Base-by-base conservation (phyloP, 2,797 vertebrate species). In the Cottoperca gobio region DNA sequence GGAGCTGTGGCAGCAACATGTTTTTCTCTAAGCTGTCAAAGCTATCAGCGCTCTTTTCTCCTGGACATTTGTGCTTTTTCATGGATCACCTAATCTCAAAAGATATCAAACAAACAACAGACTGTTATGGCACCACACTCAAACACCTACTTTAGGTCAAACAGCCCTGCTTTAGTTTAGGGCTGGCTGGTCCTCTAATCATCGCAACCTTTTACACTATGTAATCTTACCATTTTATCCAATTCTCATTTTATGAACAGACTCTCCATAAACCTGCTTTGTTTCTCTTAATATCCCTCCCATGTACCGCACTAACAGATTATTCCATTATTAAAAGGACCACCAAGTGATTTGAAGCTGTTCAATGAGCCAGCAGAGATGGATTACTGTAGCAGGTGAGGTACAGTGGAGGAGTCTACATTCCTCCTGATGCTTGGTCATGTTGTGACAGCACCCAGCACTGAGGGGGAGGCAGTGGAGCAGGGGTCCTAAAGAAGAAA, bases 361-460 rank as follows among this genome's bases (percentile, higher is more conserved):
- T 76, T 85, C 28, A 86, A 70, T 60, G 28, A 82, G 45, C 39
- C 52, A 73, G 66, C 23, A 70, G 64, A 77, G 26, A 68, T 62
- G 68, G 62, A 81, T 74, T 78, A 70, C 54, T 78, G 23, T 45
- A 69, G 74, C 80, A 76, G 61, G 66, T 79, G 60, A 63, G 76
- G 63, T 48, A 43, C 43, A 82, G 85, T n/a, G 6, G 65, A 70
- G 63, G 59, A 79, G 62, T 24, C 65, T 54, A 73, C 89, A 95
- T 93, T 94, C 91, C 84, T 89, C 62, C 42, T 31, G 42, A 82
- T 28, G 63, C 61, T 71, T 79, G 80, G 78, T 94, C 91, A 53
- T 94, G 93, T 93, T 88, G 79, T 81, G 88, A 93, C 91, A 94
- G 83, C 72, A 79, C 83, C 84, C 63, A 50, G 53, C 78, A 77